Conservation (phyloP, 2,113 vertebrate species). For the Clupea harengus region DNA sequence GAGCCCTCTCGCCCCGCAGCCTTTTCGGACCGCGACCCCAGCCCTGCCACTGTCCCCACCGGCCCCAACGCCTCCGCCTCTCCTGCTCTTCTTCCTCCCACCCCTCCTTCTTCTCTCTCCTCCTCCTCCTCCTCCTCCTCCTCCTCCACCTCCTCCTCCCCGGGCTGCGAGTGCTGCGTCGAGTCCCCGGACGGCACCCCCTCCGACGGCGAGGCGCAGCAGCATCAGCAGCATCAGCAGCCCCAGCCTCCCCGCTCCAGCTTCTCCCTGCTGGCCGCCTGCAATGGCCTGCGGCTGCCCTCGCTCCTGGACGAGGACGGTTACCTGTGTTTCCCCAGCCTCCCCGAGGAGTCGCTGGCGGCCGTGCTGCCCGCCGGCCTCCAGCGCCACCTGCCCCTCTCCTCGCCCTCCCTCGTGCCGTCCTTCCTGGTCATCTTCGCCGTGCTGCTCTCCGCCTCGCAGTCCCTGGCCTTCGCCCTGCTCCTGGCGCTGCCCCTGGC, state of each 20-base stretch:
- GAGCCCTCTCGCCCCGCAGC: background rate
- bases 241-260: constrained; percentile 6
- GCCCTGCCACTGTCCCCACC: constrained; percentile 11
- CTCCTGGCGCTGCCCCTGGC: constrained; percentile 87
- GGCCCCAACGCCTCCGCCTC: background rate
- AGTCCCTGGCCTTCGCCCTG: constrained; percentile 85
- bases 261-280: constrained; percentile 63
- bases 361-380: constrained; percentile 71
- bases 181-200: constrained; percentile 30
- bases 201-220: background rate
- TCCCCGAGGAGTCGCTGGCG: constrained; percentile 73
- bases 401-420: constrained; percentile 80
- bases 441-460: constrained; percentile 87
- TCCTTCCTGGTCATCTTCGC: constrained; percentile 83
- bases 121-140: constrained; percentile 13
- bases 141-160: constrained; percentile 16
- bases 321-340: constrained; percentile 73
- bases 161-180: constrained; percentile 3
- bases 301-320: constrained; percentile 74
- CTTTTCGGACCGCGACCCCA: constrained; percentile 3
- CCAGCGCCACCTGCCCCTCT: constrained; percentile 71
- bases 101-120: constrained; percentile 23
- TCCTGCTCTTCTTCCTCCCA: constrained; percentile 2
- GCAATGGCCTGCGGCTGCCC: constrained; percentile 54
- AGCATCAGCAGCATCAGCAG: background rate